Conservation (phyloP, 2,888 invertebrate species). For the Hypena proboscidalis region DNA sequence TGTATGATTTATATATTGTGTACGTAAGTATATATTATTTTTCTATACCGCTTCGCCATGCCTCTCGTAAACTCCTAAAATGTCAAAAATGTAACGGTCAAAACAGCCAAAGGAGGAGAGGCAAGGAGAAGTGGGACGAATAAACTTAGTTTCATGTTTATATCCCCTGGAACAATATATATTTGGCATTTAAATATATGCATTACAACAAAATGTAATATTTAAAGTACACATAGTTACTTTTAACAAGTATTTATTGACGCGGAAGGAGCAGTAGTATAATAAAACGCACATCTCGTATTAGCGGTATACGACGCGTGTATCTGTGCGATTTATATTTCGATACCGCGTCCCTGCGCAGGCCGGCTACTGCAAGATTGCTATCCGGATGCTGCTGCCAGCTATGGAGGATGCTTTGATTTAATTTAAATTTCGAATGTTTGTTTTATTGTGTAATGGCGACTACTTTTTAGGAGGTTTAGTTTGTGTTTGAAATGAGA, state of each 20-base stretch:
- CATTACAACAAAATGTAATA: background rate
- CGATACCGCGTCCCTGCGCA: constrained; percentile 24
- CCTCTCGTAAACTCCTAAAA: too few relatives aligned
- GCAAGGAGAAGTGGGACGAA: too few relatives aligned
- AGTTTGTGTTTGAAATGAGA: too few relatives aligned
- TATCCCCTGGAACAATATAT: background rate
- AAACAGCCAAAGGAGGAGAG: too few relatives aligned
- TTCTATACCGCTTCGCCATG: too few relatives aligned
- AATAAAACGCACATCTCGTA: constrained; percentile 34
- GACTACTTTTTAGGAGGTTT: too few relatives aligned
- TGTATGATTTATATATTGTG: too few relatives aligned
- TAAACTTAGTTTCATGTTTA: background rate
- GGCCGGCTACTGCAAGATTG: constrained; percentile 35
- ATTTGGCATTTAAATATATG: background rate
- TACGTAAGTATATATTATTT: too few relatives aligned
- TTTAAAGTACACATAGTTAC: constrained; percentile 6
- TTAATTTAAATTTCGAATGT: background rate
- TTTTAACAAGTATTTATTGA: constrained; percentile 13
- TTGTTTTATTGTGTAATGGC: too few relatives aligned
- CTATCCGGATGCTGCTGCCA: constrained; percentile 30
- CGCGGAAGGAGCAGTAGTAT: constrained; percentile 14
- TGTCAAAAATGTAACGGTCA: too few relatives aligned
- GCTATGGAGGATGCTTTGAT: constrained; percentile 30
- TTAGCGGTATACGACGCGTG: constrained; percentile 29
- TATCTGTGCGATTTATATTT: constrained; percentile 35